These are phyloP conservation scores for Dolomedes plantarius DNA, from an alignment of 2,888 invertebrate species.

Conservation along the genomic window DNA sequence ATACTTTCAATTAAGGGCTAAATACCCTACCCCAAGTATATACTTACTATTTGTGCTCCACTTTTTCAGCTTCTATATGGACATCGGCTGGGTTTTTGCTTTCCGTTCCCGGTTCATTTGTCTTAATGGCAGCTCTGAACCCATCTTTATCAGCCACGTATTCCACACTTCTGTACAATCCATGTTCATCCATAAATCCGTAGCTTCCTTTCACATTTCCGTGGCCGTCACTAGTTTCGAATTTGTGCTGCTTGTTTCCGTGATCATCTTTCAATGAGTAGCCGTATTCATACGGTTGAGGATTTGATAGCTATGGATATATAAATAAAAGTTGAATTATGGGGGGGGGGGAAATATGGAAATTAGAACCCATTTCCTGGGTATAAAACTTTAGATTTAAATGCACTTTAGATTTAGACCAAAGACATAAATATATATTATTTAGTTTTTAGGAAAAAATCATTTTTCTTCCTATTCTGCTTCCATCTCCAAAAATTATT, in stretches of 20 bases:
- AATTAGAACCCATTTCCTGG: too few species aligned
- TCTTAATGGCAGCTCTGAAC: conserved; percentile 40
- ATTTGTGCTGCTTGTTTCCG: conserved; percentile 43
- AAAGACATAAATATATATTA: too few species aligned
- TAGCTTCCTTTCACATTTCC: conserved; percentile 43
- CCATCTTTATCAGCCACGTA: conserved; percentile 54
- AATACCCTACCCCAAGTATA: too few species aligned
- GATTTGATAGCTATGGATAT: neutral
- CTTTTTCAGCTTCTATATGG: conserved; percentile 13
- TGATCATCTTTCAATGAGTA: conserved; percentile 46
- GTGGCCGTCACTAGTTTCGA: conserved; percentile 37
- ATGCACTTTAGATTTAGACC: too few species aligned
- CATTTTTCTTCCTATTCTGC: too few species aligned
- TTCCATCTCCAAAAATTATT: too few species aligned
- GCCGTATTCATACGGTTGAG: conserved; percentile 49
- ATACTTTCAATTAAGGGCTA: too few species aligned
- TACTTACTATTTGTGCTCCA: neutral
- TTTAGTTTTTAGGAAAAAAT: too few species aligned
- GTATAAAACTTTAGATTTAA: too few species aligned
- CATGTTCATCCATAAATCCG: conserved; percentile 49
- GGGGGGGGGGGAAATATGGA: too few species aligned
- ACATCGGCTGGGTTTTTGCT: conserved; percentile 54
- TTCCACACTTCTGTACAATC: conserved; percentile 47
- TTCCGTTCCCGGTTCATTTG: conserved; percentile 57
- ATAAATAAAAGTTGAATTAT: too few species aligned